A percentile compares a stretch with the other conserved stretches of the same genome.
Evolutionary conservation across 2,113 vertebrate genomes (phyloP).

Genomic region (Xenopus tropicalis): DNA sequence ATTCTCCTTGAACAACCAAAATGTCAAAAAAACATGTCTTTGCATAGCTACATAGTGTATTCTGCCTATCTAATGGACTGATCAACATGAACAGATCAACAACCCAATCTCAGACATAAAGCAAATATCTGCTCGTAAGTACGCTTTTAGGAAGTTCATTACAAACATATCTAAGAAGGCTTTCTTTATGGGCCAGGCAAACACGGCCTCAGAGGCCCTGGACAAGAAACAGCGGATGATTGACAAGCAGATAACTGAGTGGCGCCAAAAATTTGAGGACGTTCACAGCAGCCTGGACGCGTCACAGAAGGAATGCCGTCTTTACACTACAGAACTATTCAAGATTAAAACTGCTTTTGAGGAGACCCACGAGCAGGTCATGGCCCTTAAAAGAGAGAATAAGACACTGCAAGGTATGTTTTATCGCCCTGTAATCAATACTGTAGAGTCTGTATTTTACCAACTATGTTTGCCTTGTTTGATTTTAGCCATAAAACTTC

Average conservation of each 20-base stretch:
- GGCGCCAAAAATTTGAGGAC: slow-evolving; percentile 65
- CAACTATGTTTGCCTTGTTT: too few relatives aligned
- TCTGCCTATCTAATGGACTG: too few relatives aligned
- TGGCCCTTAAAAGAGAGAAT: slow-evolving; percentile 62
- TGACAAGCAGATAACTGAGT: slow-evolving; percentile 64
- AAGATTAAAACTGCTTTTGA: slow-evolving; percentile 63
- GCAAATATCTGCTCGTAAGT: too few relatives aligned
- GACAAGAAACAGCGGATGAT: slow-evolving; percentile 69
- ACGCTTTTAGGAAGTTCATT: too few relatives aligned
- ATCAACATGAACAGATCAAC: too few relatives aligned
- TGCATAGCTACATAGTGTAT: too few relatives aligned
- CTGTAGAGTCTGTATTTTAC: too few relatives aligned
- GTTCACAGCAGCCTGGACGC: slow-evolving; percentile 62
- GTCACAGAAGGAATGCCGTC: slow-evolving; percentile 65
- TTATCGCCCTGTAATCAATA: not conserved
- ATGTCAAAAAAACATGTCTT: too few relatives aligned
- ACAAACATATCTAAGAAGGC: too few relatives aligned
- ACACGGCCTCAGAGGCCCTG: slow-evolving; percentile 59
- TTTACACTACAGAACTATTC: slow-evolving; percentile 64
- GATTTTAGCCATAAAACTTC: too few relatives aligned
- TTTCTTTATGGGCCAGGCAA: slow-evolving; percentile 52
- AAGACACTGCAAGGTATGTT: slow-evolving; percentile 61
- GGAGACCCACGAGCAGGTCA: slow-evolving; percentile 61
- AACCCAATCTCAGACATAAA: too few relatives aligned
- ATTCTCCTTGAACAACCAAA: too few relatives aligned